Conservation (phyloP, 2,113 vertebrate species). For the Oxygymnocypris stewartii region DNA sequence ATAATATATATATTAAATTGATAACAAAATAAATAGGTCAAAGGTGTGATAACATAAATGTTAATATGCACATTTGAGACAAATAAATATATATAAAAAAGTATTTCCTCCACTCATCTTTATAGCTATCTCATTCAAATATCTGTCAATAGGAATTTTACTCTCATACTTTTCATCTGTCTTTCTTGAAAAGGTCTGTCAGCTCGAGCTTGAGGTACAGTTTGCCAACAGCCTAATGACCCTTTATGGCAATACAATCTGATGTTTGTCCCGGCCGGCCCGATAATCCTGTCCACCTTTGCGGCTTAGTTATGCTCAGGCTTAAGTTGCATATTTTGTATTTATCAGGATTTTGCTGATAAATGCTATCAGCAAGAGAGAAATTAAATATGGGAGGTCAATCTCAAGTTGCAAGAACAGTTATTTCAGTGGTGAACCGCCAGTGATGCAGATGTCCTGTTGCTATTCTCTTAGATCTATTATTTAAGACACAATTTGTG, state of each 20-base stretch:
- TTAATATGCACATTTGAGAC: slow-evolving; percentile 18
- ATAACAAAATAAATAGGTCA: slow-evolving; percentile 6
- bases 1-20: too few relatives aligned
- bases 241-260: slow-evolving; percentile 90
- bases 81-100: not conserved
- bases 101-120: slow-evolving; percentile 39
- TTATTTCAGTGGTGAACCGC: slow-evolving; percentile 39
- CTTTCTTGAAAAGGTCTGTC: slow-evolving; percentile 96
- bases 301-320: slow-evolving; percentile 87
- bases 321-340: slow-evolving; percentile 95
- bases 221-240: slow-evolving; percentile 89
- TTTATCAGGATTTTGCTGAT: slow-evolving; percentile 97
- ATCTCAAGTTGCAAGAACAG: slow-evolving; percentile 78
- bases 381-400: slow-evolving; percentile 92
- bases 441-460: slow-evolving; percentile 21
- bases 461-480: slow-evolving; percentile 11
- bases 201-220: slow-evolving; percentile 89
- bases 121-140: slow-evolving; percentile 77
- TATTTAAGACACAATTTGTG: not conserved
- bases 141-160: slow-evolving; percentile 99
- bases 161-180: slow-evolving; percentile 95
- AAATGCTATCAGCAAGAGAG: slow-evolving; percentile 95
- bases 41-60: slow-evolving; percentile 43
- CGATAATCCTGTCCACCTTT: slow-evolving; percentile 91
- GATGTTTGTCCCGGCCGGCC: slow-evolving; percentile 83